Evolutionary conservation across 92 coral and sea anemone genomes (phyloP).

Genomic region (Paramuricea clavata): DNA sequence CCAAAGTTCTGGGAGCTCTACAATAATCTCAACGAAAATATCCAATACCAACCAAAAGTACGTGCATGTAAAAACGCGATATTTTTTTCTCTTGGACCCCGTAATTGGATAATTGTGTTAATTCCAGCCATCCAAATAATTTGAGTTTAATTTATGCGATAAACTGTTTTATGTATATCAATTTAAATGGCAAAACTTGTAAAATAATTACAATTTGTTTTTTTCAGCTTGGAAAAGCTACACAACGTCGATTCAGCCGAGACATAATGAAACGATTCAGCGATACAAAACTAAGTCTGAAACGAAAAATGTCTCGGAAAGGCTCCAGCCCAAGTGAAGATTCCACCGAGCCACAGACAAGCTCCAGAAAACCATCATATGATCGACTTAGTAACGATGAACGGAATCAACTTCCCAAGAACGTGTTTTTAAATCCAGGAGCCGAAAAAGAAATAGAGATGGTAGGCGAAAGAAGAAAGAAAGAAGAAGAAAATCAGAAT

Average conservation of each 20-base stretch:
- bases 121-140: no score
- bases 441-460: neutral
- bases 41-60: neutral
- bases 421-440: neutral
- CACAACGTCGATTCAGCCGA: neutral
- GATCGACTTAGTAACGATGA: neutral
- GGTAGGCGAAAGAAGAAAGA: neutral
- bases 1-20: constrained; percentile 21
- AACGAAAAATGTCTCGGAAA: constrained; percentile 13
- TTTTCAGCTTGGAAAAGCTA: neutral
- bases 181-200: neutral
- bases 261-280: neutral
- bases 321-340: neutral
- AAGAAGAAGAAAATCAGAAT: neutral
- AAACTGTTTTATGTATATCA: no score
- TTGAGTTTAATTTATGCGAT: no score
- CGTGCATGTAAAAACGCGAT: neutral
- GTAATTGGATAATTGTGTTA: no score
- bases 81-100: no score
- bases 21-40: neutral
- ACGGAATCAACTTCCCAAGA: neutral
- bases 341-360: neutral
- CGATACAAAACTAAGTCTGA: constrained; percentile 22
- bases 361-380: neutral
- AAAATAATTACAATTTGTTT: neutral